Base-by-base conservation (phyloP, 2,888 invertebrate species). In the Orgyia antiqua region DNA sequence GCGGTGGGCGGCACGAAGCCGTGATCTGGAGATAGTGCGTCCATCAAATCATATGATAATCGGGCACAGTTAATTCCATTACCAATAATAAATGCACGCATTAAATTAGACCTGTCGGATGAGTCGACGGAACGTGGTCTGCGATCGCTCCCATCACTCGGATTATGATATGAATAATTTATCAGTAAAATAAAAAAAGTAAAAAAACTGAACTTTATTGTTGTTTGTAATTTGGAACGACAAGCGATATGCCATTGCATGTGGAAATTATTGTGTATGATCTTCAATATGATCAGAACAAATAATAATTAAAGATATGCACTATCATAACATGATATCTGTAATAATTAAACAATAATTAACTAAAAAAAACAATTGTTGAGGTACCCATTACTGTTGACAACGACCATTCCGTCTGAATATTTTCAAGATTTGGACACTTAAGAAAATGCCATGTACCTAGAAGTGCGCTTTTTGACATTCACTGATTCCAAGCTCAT, bases 41-140 rank as follows among this genome's bases (percentile, higher is more conserved):
- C 83, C 83, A 84, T 86, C 86, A 86, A 80, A 82, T 79, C 78
- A 72, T 80, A 86, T 82, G 86, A 84, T 84, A 86, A 86, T 84
- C 84, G 82, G 80, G 58, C 71, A 65, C 75, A 61, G 84, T 84
- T 86, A 84, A 84, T 86, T 84, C 86, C 82, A 83, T 83, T 83
- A 79, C 75, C 77, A 82, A 82, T 86, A 82, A 83, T 84, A 86
- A 86, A 86, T 83, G 84, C 83, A 75, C 73, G 84, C 75, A 86
- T 86, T 86, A 84, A 82, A 78, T 83, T 80, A 79, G 75, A 77
- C 73, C 79, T 73, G 82, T 79, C 79, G 73, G 78, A 79, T 80
- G 84, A 83, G 77, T 82, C 78, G 80, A 65, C 78, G 72, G 75
- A 74, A 77, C 69, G 72, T 50, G 51, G 65, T 42, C 59, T 52